Conservation (phyloP, 2,888 invertebrate genomes). For the Gymnocheta viridis region DNA sequence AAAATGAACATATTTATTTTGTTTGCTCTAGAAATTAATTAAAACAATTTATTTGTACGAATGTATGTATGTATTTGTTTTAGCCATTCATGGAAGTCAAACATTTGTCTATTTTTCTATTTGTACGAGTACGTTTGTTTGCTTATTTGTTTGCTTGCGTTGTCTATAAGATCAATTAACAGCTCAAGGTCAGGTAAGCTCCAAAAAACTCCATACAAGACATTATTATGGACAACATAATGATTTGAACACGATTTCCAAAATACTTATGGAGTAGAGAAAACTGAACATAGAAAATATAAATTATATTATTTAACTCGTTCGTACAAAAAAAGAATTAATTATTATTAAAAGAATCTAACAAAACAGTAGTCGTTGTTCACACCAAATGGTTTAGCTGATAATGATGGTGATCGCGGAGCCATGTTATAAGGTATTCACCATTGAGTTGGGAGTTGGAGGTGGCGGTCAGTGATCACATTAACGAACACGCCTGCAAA, state of each 20-base stretch:
- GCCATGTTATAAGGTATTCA: not conserved
- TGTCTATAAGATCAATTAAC: constrained; percentile 61
- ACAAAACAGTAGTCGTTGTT: constrained; percentile 61
- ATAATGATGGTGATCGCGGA: constrained; percentile 40
- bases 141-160: not conserved
- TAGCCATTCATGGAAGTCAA: not conserved
- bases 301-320: constrained; percentile 9
- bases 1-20: constrained; percentile 23
- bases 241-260: constrained; percentile 52
- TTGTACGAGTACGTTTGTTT: not conserved
- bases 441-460: constrained; percentile 29
- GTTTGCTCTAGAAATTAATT: constrained; percentile 51
- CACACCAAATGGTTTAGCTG: constrained; percentile 50
- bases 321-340: constrained; percentile 36
- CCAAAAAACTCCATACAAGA: constrained; percentile 35
- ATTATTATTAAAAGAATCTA: constrained; percentile 46
- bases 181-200: constrained; percentile 61
- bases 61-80: too few relatives aligned
- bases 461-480: constrained; percentile 64
- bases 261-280: constrained; percentile 9
- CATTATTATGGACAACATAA: constrained; percentile 47
- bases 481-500: constrained; percentile 65
- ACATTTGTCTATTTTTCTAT: constrained; percentile 8
- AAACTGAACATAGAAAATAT: constrained; percentile 12
- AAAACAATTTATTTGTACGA: constrained; percentile 46